These are phyloP conservation scores for Agrochola circellaris DNA, from an alignment of 2,888 invertebrate species.

Conservation along the genomic window DNA sequence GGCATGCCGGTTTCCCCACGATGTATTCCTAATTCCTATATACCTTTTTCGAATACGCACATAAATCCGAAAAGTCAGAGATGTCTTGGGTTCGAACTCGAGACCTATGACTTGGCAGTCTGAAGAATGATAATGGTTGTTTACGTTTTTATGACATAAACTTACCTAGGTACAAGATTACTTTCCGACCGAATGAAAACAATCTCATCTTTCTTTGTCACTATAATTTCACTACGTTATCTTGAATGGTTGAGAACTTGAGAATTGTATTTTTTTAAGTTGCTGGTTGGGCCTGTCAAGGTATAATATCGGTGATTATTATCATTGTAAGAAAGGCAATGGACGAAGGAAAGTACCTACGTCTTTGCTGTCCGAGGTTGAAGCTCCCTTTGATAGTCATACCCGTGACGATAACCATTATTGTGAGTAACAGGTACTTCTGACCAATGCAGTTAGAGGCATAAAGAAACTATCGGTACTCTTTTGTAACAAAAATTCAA, in stretches of 20 bases:
- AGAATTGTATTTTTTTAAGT: neutral
- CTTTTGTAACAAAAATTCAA: constrained; percentile 38
- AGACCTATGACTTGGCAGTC: too few relatives aligned
- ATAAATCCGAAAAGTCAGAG: too few relatives aligned
- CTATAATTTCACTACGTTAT: neutral
- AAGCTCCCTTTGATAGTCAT: constrained; percentile 28
- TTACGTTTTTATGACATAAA: neutral
- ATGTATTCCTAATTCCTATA: too few relatives aligned
- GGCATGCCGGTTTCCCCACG: too few relatives aligned
- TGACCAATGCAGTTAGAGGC: constrained; percentile 7
- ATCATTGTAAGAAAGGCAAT: constrained; percentile 3
- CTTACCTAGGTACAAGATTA: neutral
- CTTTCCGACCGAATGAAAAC: neutral
- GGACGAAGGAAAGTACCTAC: constrained; percentile 9
- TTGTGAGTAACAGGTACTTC: constrained; percentile 26
- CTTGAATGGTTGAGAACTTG: neutral
- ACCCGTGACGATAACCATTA: constrained; percentile 40
- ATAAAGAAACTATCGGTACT: constrained; percentile 21
- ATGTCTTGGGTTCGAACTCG: too few relatives aligned
- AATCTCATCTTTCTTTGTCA: neutral
- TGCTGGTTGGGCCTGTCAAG: neutral
- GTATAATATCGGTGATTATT: constrained; percentile 20
- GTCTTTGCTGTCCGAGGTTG: neutral
- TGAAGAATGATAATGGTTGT: neutral
- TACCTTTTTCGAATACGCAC: too few relatives aligned